Evolutionary conservation across 2,888 invertebrate genomes (phyloP), one percentile per base, ranked within the genome.

Genomic region (Drosophila affinis): DNA sequence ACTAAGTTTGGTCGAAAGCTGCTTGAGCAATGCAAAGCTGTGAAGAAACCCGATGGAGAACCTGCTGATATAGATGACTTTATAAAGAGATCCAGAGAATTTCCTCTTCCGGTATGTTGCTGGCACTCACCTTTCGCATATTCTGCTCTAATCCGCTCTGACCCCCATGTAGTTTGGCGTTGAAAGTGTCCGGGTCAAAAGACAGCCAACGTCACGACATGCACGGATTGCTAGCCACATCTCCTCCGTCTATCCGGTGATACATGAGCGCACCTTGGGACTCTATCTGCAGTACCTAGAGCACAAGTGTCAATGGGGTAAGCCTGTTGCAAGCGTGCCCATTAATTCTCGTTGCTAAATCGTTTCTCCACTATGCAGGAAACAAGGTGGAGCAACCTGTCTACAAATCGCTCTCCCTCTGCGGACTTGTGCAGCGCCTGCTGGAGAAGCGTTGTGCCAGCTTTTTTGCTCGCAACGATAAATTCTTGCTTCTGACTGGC

Each of bases 211-310:
- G 59, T 71, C 72, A 12, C 87, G 90, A 1, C 76, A 85, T 64
- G 64, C 55, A 0, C 9, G 60, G 17, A 91, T 92, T 54, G 75
- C 84, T 34, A 54, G 88, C 53, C 91, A 92, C 77, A 89, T 91
- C 9, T 92, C 92, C 1, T 95, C 95, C 0, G 94, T 93, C 0
- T 96, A 96, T 89, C 95, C 96, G 0, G 74, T 96, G 3, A 93
- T 96, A 72, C 96, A 96, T 77, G 95, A 95, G 86, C 93, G 94
- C 56, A 94, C 94, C 9, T 74, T 96, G 3, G 91, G 93, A 2
- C 90, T 96, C 3, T 94, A 94, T 89, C 93, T 94, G 7, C 93
- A 93, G 68, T 96, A 95, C 90, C 91, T 96, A 57, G 93, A 94
- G 70, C 94, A 95, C 85, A 95, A 95, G 90, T 73, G 76, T 17